Base-by-base conservation (phyloP, 1,140 invertebrate genomes). In the Drosophila guanche region DNA sequence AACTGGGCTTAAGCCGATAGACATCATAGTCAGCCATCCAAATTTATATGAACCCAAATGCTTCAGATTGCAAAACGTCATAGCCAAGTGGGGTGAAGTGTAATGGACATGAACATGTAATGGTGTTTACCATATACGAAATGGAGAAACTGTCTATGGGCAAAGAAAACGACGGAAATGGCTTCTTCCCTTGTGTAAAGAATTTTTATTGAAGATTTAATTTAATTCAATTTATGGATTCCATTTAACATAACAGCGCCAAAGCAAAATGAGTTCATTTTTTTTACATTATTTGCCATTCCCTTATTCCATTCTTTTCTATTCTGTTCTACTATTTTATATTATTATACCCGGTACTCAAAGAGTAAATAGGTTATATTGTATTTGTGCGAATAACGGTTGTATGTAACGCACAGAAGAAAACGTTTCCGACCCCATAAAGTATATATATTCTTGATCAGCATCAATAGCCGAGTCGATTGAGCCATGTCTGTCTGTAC, bases 1-100 rank as follows among this genome's bases (percentile, higher is more conserved):
- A 74, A 59, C 54, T 53, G 53, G 60, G 62, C 65, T 41, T 58
- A 58, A 74, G 74, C 74, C 71, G 71, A 74, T 74, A 51, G 71
- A 53, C 74, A 74, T 74, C 69, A 74, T 23, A 58, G 62, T 12
- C 62, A 37, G 33, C 33, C 10, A 12, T 20, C 25, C 37, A 43
- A 43, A 41, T 25, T 55, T 16, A 12, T 57, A 68, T 68, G 67
- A 68, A 68, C 61, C 23, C 48, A 47, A 67, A 67, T 58, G 53
- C 60, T 66, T 74, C 51, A 37, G 41, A 62, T 23, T 51, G 58
- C 61, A 67, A 25, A 56, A 66, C 43, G 41, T 23, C 23, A 27
- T 40, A 22, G 48, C 22, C 6, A 20, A 23, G 25, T 37, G 40
- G 59, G 41, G 42, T 40, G 29, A 29, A 74, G 70, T 58, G 69